Percentiles rank a stretch among this genome's conserved stretches.
These are phyloP conservation scores for Meleagris gallopavo DNA, from an alignment of 2,113 vertebrate genomes.

Conservation along the genomic window DNA sequence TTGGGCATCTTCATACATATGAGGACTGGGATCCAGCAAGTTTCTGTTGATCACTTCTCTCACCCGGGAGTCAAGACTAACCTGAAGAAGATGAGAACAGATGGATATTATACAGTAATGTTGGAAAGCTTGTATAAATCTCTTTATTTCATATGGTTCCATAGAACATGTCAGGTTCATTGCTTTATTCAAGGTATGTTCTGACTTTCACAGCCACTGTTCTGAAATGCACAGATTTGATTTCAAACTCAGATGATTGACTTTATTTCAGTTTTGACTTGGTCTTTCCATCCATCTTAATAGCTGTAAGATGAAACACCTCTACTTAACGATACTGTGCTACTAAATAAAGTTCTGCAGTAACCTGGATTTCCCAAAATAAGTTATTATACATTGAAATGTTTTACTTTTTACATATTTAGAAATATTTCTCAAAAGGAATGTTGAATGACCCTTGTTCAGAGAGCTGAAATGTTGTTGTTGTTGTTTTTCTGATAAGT, in stretches of 20 bases:
- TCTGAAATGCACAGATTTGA: not conserved
- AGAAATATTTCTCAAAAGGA: not conserved
- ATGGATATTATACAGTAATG: not conserved
- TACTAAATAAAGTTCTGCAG: not conserved
- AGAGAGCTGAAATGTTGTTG: not conserved
- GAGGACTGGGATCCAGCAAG: conserved; percentile 82
- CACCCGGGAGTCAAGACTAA: conserved; percentile 88
- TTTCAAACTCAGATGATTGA: not conserved
- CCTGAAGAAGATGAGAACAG: conserved; percentile 77
- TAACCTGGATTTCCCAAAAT: not conserved
- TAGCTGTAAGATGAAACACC: not conserved
- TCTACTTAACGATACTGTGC: not conserved
- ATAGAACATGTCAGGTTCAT: not conserved
- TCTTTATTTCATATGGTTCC: not conserved
- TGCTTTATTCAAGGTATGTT: not conserved
- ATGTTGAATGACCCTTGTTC: not conserved
- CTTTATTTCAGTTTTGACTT: not conserved
- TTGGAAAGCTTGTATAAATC: not conserved
- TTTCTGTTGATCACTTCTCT: conserved; percentile 89
- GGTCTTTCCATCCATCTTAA: not conserved
- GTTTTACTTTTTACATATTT: not conserved
- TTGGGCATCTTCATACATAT: conserved; percentile 89
- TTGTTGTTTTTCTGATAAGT: not conserved
- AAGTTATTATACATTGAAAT: not conserved
- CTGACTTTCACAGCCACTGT: not conserved